phyloP scores from a whole-genome alignment of 2,888 invertebrate species.

The Cordilura impudica region DNA sequence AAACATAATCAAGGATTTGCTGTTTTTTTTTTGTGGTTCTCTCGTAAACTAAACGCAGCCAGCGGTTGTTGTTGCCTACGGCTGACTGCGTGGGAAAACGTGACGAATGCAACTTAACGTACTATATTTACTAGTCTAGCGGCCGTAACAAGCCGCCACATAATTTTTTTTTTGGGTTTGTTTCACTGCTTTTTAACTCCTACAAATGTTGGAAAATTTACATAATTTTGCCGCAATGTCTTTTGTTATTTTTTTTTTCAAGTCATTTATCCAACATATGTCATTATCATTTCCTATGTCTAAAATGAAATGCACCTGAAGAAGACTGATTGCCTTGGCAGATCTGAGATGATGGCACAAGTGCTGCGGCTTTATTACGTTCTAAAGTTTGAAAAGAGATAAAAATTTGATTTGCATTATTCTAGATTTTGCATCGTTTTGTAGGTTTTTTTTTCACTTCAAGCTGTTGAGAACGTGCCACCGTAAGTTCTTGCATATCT shows the following conservation, averaged over 20 bases:
- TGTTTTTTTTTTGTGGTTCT: background rate
- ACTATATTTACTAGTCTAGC: conserved; percentile 35
- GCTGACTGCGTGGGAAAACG: conserved; percentile 67
- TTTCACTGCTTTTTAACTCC: conserved; percentile 30
- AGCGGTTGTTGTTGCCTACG: conserved; percentile 34
- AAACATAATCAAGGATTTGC: background rate
- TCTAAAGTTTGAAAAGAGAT: conserved; percentile 54
- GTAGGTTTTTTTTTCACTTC: conserved; percentile 46
- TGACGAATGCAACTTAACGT: conserved; percentile 63
- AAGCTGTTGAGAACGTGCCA: conserved; percentile 59
- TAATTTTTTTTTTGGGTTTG: conserved; percentile 31
- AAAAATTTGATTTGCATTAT: conserved; percentile 29
- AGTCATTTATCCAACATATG: conserved; percentile 61
- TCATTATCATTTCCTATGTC: conserved; percentile 61
- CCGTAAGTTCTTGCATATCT: conserved; percentile 34
- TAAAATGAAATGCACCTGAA: conserved; percentile 60
- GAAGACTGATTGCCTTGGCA: conserved; percentile 59
- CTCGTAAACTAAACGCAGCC: background rate
- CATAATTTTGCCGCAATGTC: conserved; percentile 49
- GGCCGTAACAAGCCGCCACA: conserved; percentile 49
- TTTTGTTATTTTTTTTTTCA: conserved; percentile 7
- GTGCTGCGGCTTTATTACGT: conserved; percentile 62
- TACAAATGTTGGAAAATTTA: conserved; percentile 54
- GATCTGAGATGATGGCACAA: conserved; percentile 62
- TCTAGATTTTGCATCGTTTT: conserved; percentile 41